Conservation (phyloP, 2,888 invertebrate species). For the Drosophila longiperda region DNA sequence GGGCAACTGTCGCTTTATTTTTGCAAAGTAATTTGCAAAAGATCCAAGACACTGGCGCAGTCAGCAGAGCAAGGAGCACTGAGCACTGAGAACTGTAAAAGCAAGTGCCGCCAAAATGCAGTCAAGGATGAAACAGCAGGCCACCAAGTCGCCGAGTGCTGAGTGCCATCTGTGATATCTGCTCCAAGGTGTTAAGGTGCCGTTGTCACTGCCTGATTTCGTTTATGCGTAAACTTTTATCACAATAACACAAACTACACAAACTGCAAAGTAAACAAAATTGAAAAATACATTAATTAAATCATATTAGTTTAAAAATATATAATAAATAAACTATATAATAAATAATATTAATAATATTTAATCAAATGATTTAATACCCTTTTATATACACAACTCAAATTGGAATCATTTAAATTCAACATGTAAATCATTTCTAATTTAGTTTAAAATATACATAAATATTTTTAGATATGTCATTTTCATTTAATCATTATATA, state of each 20-base stretch:
- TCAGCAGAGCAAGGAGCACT: neutral
- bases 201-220: slow-evolving; percentile 48
- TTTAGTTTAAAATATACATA: neutral
- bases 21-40: slow-evolving; percentile 81
- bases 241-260: slow-evolving; percentile 9
- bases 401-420: neutral
- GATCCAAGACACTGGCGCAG: slow-evolving; percentile 55
- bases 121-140: slow-evolving; percentile 72
- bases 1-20: slow-evolving; percentile 73
- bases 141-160: slow-evolving; percentile 27
- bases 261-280: too few relatives aligned
- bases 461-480: neutral
- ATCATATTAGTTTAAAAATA: neutral
- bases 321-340: neutral
- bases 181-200: slow-evolving; percentile 72
- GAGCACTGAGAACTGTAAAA: slow-evolving; percentile 54
- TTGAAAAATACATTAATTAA: neutral
- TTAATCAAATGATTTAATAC: neutral
- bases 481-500: neutral
- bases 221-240: slow-evolving; percentile 53
- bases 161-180: slow-evolving; percentile 11
- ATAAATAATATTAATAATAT: too few relatives aligned
- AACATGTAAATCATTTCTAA: neutral
- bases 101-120: slow-evolving; percentile 79
- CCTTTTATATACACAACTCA: neutral